phyloP scores from a whole-genome alignment of 35 echinoderm and acorn worm species.

The Holothuria glaberrima region DNA sequence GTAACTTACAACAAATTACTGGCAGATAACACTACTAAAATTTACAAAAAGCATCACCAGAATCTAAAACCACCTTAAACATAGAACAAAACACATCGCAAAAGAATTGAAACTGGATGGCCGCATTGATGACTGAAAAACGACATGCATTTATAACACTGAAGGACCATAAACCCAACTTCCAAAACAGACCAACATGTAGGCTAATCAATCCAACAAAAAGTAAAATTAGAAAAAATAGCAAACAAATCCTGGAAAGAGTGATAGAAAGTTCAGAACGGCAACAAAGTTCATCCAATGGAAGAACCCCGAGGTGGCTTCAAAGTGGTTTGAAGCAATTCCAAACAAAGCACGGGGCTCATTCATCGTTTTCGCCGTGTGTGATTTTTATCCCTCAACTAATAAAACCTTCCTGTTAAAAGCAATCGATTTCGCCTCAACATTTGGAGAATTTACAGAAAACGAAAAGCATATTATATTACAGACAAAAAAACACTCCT shows the following conservation, averaged over 20 bases:
- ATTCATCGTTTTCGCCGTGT: not conserved
- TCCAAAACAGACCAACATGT: constrained; percentile 2
- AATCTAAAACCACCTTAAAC: too few species aligned
- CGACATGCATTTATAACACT: not conserved
- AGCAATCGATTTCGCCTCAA: too few species aligned
- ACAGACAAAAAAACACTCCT: not conserved
- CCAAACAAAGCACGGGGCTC: not conserved
- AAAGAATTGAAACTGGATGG: too few species aligned
- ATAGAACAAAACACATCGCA: not conserved
- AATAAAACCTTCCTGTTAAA: not conserved
- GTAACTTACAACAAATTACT: not conserved
- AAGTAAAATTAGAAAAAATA: not conserved
- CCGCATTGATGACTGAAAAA: not conserved
- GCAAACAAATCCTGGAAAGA: not conserved
- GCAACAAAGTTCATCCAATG: not conserved
- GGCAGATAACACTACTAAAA: not conserved
- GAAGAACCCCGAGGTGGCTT: not conserved
- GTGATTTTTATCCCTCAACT: not conserved
- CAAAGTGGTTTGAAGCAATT: too few species aligned
- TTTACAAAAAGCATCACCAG: not conserved
- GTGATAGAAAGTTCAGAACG: not conserved
- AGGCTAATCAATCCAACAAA: too few species aligned
- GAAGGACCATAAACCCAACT: not conserved
- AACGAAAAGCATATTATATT: not conserved
- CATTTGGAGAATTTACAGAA: not conserved